Percentiles rank a stretch among this genome's conserved stretches.
Evolutionary conservation across 2,113 vertebrate species (phyloP).

Genomic region (Hoplias malabaricus): DNA sequence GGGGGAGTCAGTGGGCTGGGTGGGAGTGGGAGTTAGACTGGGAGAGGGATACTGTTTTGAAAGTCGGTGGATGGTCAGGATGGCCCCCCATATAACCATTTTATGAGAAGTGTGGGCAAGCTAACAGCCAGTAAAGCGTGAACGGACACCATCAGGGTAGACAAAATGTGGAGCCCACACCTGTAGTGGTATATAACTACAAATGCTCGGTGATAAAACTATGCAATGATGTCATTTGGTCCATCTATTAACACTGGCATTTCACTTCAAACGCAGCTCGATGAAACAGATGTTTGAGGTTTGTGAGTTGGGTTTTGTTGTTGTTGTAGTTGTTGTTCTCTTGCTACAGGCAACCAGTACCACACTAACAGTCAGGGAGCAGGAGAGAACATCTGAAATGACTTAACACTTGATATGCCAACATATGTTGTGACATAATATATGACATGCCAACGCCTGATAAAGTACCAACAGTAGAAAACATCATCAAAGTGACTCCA

Average conservation of each 20-base stretch:
- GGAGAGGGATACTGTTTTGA: not conserved
- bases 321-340: conserved; percentile 26
- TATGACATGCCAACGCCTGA: conserved; percentile 13
- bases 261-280: conserved; percentile 37
- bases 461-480: not conserved
- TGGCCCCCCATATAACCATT: conserved; percentile 17
- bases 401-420: not conserved
- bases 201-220: conserved; percentile 30
- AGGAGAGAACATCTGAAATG: conserved; percentile 4
- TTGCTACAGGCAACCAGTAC: conserved; percentile 28
- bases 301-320: conserved; percentile 23
- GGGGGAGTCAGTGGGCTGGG: not conserved
- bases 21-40: not conserved
- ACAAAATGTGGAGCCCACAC: conserved; percentile 22
- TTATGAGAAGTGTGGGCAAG: conserved; percentile 8
- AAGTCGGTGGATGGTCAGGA: not conserved
- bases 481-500: not conserved
- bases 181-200: conserved; percentile 12
- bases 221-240: conserved; percentile 33
- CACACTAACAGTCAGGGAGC: not conserved
- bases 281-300: conserved; percentile 50
- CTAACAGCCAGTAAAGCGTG: conserved; percentile 23
- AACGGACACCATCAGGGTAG: conserved; percentile 1
- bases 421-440: conserved; percentile 29
- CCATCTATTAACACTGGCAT: conserved; percentile 37